Evolutionary conservation across 2,797 vertebrate genomes (phyloP), one percentile per base, ranked within the genome.

Genomic region (Ambastaia sidthimunki): DNA sequence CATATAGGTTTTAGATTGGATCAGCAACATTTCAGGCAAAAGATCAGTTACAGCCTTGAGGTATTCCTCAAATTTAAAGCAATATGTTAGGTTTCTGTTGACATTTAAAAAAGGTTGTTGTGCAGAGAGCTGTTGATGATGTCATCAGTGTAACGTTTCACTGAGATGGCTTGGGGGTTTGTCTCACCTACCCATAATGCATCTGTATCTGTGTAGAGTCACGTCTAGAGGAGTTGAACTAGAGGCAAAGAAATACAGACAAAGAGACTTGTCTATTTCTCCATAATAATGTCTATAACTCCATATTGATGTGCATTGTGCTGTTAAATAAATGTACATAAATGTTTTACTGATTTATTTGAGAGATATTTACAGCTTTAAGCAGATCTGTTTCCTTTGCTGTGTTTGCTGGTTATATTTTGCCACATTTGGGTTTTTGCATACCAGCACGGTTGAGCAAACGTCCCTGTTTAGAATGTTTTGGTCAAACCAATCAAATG

Each of bases 141-240:
- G 21, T 76, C 67, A 81, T 60, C 83, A 78, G 80, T 44, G 41
- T 78, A 71, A 59, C 54, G 68, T 84, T 82, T 82, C 78, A 78
- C 28, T 19, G 28, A 62, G 59, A 48, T 54, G 31, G 50, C 28
- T 63, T 66, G 41, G 55, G 65, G 62, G 31, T 60, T 70, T 19
- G 44, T 48, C 18, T 48, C 15, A 7, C 21, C 16, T 21, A 34
- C 23, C 63, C 34, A 69, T 59, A 60, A 78, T 78, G 54, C 23
- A 69, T 34, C 41, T 71, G 67, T 34, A 21, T 62, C 16, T 71
- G 41, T 78, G 13, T 23, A 63, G 25, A 70, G n/a, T 66, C 7
- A 19, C 15, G 4, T 62, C n/a, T n/a, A n/a, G n/a, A n/a, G n/a
- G 16, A 62, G 16, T 13, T 54, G 3, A 68, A 28, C 11, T 4